A percentile compares a stretch with the other conserved stretches of the same genome.
Evolutionary conservation across 2,797 vertebrate genomes (phyloP).

Genomic region (Myotis myotis): DNA sequence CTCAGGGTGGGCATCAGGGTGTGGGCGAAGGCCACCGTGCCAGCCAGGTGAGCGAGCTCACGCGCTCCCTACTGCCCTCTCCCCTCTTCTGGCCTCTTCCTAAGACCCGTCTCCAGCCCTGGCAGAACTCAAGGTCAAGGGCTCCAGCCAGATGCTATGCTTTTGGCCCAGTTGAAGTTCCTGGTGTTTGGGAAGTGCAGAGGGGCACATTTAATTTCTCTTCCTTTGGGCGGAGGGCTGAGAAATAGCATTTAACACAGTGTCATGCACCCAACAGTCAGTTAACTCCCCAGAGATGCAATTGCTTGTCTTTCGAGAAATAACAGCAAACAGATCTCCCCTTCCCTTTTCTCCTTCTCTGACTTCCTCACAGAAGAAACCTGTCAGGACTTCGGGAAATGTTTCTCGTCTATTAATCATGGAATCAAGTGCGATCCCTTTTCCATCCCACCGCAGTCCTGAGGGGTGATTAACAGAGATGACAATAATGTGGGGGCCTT

Average conservation of each 20-base stretch:
- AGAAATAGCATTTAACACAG: not conserved
- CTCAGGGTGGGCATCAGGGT: no score
- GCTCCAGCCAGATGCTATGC: not conserved
- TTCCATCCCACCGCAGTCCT: not conserved
- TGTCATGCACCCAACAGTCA: rapidly evolving
- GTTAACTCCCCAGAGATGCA: not conserved
- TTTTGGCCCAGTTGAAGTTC: not conserved
- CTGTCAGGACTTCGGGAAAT: not conserved
- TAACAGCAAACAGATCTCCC: not conserved
- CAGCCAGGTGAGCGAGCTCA: not conserved
- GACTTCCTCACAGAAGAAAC: not conserved
- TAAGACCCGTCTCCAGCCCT: not conserved
- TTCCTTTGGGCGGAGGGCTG: not conserved
- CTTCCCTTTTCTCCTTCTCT: not conserved
- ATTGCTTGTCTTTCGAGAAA: not conserved
- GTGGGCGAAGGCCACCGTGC: not conserved
- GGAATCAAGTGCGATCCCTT: not conserved
- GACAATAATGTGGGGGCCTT: not conserved
- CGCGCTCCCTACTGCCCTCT: rapidly evolving
- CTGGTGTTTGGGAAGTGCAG: not conserved
- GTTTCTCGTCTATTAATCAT: not conserved
- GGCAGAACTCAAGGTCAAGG: not conserved
- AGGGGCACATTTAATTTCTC: not conserved
- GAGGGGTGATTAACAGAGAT: not conserved
- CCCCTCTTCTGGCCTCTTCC: not conserved